These are phyloP conservation scores for Sthenelais limicola DNA, from an alignment of 2,888 invertebrate species.

Conservation along the genomic window DNA sequence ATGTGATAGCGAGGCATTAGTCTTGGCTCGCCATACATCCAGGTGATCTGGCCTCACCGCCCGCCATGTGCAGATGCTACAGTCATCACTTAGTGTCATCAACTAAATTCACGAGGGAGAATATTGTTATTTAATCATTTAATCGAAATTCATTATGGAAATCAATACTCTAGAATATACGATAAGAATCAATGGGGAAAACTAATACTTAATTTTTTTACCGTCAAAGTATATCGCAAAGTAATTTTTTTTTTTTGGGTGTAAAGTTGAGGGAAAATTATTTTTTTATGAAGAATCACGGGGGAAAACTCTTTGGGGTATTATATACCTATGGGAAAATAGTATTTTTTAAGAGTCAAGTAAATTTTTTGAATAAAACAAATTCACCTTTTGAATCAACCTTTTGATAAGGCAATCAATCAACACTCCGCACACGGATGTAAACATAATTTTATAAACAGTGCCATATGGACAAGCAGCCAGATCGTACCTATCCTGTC, in stretches of 20 bases:
- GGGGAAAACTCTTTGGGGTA: too few species aligned
- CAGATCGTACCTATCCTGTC: background rate
- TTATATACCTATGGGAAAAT: too few species aligned
- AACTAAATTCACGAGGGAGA: slow-evolving; percentile 24
- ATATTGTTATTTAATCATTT: background rate
- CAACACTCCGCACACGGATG: too few species aligned
- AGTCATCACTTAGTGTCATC: slow-evolving; percentile 53
- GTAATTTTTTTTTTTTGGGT: too few species aligned
- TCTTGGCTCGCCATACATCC: background rate
- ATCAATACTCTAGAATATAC: background rate
- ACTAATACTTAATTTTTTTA: background rate
- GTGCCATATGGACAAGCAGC: background rate
- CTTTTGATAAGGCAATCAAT: too few species aligned
- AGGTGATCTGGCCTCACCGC: background rate
- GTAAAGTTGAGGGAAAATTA: too few species aligned
- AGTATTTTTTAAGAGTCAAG: too few species aligned
- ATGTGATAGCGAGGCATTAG: background rate
- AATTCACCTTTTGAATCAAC: too few species aligned
- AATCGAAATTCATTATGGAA: background rate
- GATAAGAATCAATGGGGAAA: background rate
- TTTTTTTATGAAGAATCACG: too few species aligned
- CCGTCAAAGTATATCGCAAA: too few species aligned
- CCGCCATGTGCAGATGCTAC: slow-evolving; percentile 50
- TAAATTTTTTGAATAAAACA: too few species aligned
- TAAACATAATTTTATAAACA: too few species aligned